Base-by-base conservation (phyloP, 1,140 invertebrate genomes). In the Eurosta solidaginis region DNA sequence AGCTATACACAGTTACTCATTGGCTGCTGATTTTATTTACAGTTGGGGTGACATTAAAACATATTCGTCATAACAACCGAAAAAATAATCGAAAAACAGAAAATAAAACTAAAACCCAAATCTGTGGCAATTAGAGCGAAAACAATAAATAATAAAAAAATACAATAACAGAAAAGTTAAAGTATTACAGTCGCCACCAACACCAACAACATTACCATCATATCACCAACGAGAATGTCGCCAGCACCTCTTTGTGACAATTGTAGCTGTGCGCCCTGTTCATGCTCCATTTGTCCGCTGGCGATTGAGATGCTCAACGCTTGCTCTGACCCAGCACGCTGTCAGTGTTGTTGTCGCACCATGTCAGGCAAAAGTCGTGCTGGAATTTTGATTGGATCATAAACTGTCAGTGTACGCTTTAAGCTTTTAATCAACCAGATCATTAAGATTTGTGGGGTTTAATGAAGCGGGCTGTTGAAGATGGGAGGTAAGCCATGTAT, bases 351-450 rank as follows among this genome's bases (percentile, higher is more conserved):
- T 54, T 29, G 7, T 54, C n/a, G 49, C 49, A 33, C 59, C 7
- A 40, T 68, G 59, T 68, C 59, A 68, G 47, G 12, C 44, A 47
- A 50, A 47, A 74, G 44, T 75, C 74, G 74, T 75, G 74, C 47
- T 33, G 74, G 74, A 75, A 75, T 75, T 75, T 75, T 50, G 74
- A 75, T 75, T 47, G 74, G 42, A 45, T 50, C 74, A 75, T 75
- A 75, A 75, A 75, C 74, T 50, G 74, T 75, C 74, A 45, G 36
- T 68, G 33, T 68, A 17, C 22, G 59, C 59, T 68, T 68, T 68
- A 68, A 68, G 59, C 59, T 68, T 68, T 68, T 68, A 68, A 68
- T 68, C 59, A 68, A 33, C 33, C 27, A 17, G 59, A 40, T 68
- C 59, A 68, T 68, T 68, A 68, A 40, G 29, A 29, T 40, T 29